phyloP scores from a whole-genome alignment of 2,113 vertebrate genomes.

The Lampris megalopsis region DNA sequence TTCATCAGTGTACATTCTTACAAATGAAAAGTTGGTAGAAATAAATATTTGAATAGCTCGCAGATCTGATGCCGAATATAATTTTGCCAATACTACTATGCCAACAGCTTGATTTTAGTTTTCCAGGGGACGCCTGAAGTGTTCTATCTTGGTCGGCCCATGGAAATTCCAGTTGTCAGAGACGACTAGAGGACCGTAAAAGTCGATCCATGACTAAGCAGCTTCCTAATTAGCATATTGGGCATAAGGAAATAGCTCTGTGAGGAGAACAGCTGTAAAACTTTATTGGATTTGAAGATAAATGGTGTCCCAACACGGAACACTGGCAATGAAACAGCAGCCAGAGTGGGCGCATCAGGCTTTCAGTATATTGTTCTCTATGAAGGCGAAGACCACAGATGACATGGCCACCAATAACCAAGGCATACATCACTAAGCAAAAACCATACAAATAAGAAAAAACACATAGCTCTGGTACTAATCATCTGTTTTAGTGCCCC shows the following conservation, averaged over 20 bases:
- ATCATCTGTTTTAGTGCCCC: constrained; percentile 3
- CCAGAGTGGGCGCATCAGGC: constrained; percentile 11
- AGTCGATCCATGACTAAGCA: not conserved
- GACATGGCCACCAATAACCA: constrained; percentile 36
- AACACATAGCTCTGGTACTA: constrained; percentile 6
- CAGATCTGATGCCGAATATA: no score
- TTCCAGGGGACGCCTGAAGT: no score
- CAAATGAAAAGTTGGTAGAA: no score
- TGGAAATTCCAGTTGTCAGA: no score
- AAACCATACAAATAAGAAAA: not conserved
- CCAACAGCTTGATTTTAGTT: no score
- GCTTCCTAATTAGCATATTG: constrained; percentile 40
- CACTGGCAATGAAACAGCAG: constrained; percentile 50
- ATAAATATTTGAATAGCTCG: no score
- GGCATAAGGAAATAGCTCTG: constrained; percentile 4
- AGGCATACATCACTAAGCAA: constrained; percentile 23
- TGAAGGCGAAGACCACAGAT: constrained; percentile 51
- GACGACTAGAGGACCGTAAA: no score
- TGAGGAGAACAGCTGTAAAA: constrained; percentile 21
- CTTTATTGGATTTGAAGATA: constrained; percentile 42
- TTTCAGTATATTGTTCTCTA: constrained; percentile 39
- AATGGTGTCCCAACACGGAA: constrained; percentile 60
- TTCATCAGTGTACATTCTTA: no score
- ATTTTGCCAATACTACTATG: no score
- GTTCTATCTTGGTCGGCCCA: no score